A percentile compares a stretch with the other conserved stretches of the same genome.
phyloP scores from a whole-genome alignment of 2,797 vertebrate genomes.

The Emys orbicularis region DNA sequence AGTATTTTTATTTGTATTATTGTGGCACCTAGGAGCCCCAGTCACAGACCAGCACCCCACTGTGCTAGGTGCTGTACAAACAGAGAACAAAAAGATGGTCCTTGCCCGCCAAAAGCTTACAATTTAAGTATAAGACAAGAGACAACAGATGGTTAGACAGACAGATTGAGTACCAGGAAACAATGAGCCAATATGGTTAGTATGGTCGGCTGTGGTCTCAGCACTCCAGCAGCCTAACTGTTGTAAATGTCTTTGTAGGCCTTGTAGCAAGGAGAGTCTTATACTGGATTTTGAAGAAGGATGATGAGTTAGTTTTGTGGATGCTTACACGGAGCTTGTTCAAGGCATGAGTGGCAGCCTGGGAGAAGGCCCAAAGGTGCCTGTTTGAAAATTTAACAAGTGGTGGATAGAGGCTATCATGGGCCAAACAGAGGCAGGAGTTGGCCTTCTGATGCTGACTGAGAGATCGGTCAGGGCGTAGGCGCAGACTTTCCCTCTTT shows the following conservation, averaged over 20 bases:
- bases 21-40: not conserved
- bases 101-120: not conserved
- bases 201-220: not conserved
- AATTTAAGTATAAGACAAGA: not conserved
- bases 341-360: not conserved
- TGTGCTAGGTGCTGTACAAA: not conserved
- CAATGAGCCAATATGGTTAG: not conserved
- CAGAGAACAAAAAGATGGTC: not conserved
- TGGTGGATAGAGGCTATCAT: not conserved
- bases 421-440: not conserved
- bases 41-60: not conserved
- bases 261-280: not conserved
- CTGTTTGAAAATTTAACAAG: not conserved
- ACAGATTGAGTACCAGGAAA: not conserved
- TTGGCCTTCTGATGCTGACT: not conserved
- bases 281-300: not conserved
- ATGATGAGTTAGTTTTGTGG: not conserved
- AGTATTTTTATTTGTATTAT: not conserved
- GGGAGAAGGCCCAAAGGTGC: not conserved
- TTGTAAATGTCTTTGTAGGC: not conserved
- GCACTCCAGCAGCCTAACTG: not conserved
- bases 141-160: not conserved
- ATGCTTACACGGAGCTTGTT: not conserved
- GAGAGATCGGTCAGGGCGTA: not conserved
- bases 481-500: too few relatives aligned